phyloP scores from a whole-genome alignment of 2,797 vertebrate species.

The Lutjanus campechanus region DNA sequence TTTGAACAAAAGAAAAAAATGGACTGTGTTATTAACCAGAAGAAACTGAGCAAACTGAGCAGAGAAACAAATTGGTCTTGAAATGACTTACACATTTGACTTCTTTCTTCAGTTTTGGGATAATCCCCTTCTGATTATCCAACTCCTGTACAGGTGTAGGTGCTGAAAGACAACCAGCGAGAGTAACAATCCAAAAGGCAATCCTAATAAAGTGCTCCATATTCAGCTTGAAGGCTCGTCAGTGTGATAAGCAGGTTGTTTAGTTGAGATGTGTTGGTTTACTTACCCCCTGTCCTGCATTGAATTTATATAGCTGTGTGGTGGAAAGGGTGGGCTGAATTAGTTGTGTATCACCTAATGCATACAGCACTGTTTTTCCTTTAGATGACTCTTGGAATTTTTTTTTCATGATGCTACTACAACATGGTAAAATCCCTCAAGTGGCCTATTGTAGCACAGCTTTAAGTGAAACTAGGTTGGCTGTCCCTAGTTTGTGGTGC shows the following conservation, averaged over 20 bases:
- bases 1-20: conserved; percentile 33
- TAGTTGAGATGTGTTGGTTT: conserved; percentile 36
- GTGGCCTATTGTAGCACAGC: conserved; percentile 33
- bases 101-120: accelerated
- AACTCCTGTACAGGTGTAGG: no score
- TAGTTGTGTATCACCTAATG: conserved; percentile 44
- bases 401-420: conserved; percentile 50
- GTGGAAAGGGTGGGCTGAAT: conserved; percentile 80
- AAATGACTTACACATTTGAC: conserved; percentile 67
- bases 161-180: conserved; percentile 28
- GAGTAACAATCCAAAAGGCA: conserved; percentile 55
- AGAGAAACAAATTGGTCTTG: background rate
- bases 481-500: conserved; percentile 45
- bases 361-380: conserved; percentile 71
- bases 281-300: conserved; percentile 3
- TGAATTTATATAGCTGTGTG: conserved; percentile 55
- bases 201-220: conserved; percentile 66
- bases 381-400: conserved; percentile 76
- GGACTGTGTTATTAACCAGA: background rate
- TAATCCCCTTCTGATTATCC: no score
- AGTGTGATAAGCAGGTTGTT: conserved; percentile 36
- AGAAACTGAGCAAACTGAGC: background rate
- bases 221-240: conserved; percentile 33
- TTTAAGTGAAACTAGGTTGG: conserved; percentile 67
- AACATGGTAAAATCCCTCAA: conserved; percentile 74